Evolutionary conservation across 2,888 invertebrate genomes (phyloP).

Genomic region (Smittia sp.): DNA sequence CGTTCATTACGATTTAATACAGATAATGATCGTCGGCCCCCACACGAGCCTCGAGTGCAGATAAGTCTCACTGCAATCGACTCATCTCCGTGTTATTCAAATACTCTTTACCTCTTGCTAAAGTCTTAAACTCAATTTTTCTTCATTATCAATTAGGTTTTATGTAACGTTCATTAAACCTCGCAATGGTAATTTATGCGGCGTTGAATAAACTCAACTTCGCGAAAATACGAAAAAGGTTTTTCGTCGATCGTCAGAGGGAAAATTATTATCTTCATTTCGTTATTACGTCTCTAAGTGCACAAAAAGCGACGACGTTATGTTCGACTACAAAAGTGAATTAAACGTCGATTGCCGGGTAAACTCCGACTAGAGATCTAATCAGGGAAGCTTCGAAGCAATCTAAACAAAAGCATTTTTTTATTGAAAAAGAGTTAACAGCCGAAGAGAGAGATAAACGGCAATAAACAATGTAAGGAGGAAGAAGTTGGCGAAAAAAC

Average conservation of each 20-base stretch:
- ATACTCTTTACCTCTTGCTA: background rate
- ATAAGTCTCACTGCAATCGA: background rate
- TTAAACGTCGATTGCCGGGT: constrained; percentile 34
- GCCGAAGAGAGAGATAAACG: constrained; percentile 15
- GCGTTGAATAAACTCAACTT: background rate
- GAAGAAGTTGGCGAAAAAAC: constrained; percentile 34
- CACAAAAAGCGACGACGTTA: background rate
- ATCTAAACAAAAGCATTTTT: constrained; percentile 36
- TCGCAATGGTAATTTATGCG: constrained; percentile 29
- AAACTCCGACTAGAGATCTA: constrained; percentile 33
- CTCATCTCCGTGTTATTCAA: background rate
- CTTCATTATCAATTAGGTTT: constrained; percentile 29
- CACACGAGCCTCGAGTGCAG: background rate
- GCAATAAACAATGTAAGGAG: constrained; percentile 31
- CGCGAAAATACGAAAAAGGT: background rate
- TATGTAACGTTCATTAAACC: constrained; percentile 37
- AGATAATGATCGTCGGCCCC: constrained; percentile 15
- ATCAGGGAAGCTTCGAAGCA: constrained; percentile 27
- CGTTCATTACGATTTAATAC: constrained; percentile 15
- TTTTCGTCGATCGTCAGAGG: background rate
- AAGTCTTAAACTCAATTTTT: background rate
- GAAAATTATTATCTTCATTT: background rate
- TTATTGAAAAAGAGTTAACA: background rate
- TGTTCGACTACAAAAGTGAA: constrained; percentile 21
- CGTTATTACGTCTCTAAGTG: constrained; percentile 1